phyloP scores from a whole-genome alignment of 2,888 invertebrate species.

The Diarsia brunnea region DNA sequence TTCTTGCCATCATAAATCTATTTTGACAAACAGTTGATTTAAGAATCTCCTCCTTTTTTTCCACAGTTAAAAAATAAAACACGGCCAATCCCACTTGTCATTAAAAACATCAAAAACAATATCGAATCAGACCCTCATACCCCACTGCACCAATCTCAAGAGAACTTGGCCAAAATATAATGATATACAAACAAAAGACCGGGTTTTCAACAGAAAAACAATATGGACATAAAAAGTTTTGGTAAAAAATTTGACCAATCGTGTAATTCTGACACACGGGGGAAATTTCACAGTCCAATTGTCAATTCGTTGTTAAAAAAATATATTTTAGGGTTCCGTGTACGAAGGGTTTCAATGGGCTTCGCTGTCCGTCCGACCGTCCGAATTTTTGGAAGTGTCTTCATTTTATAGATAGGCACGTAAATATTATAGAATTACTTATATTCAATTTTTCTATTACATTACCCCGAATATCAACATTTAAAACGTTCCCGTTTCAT shows the following conservation, averaged over 20 bases:
- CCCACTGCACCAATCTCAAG: background rate
- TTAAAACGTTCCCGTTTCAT: background rate
- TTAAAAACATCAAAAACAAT: slow-evolving; percentile 8
- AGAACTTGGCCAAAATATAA: slow-evolving; percentile 19
- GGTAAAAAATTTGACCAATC: slow-evolving; percentile 41
- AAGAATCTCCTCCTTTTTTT: too few relatives aligned
- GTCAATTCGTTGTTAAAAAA: slow-evolving; percentile 32
- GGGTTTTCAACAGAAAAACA: slow-evolving; percentile 11
- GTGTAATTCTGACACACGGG: slow-evolving; percentile 40
- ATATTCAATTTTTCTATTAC: too few relatives aligned
- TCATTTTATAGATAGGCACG: too few relatives aligned
- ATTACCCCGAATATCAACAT: too few relatives aligned
- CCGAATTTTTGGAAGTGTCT: too few relatives aligned
- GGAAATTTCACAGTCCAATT: slow-evolving; percentile 51
- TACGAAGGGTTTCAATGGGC: too few relatives aligned
- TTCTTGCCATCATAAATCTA: too few relatives aligned
- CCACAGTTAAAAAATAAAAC: background rate
- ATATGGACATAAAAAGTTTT: slow-evolving; percentile 31
- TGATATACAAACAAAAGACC: slow-evolving; percentile 13
- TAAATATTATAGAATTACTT: too few relatives aligned
- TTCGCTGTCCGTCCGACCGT: too few relatives aligned
- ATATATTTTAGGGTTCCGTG: background rate
- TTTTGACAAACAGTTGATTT: too few relatives aligned
- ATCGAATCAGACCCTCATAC: background rate
- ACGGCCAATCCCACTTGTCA: background rate